Conservation (phyloP, 2,888 invertebrate species). For the Thalpophila matura region DNA sequence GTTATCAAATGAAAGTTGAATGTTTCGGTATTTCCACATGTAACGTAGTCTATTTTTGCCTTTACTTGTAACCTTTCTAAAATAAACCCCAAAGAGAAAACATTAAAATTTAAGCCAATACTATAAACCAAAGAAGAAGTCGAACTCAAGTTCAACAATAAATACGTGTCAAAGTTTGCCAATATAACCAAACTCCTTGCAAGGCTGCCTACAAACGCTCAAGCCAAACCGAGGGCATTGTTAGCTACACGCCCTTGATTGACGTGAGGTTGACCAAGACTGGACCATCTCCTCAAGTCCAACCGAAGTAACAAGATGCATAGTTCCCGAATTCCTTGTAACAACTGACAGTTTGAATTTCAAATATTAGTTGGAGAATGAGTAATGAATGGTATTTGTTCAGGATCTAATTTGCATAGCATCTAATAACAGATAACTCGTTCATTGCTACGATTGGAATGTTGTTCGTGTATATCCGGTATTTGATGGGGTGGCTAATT, state of each 20-base stretch:
- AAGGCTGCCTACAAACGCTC: constrained; percentile 54
- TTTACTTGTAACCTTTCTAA: constrained; percentile 4
- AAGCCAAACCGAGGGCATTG: constrained; percentile 67
- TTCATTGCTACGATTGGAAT: constrained; percentile 22
- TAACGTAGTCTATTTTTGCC: neutral
- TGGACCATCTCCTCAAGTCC: constrained; percentile 74
- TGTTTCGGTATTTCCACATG: neutral
- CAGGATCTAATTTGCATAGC: constrained; percentile 63
- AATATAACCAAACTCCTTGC: constrained; percentile 50
- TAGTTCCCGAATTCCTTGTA: constrained; percentile 71
- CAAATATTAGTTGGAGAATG: constrained; percentile 78
- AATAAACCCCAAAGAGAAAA: constrained; percentile 22
- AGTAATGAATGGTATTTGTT: constrained; percentile 78
- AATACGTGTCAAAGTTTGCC: constrained; percentile 58
- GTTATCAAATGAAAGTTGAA: neutral
- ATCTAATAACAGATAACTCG: constrained; percentile 56
- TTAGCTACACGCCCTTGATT: constrained; percentile 81
- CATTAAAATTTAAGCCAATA: constrained; percentile 26
- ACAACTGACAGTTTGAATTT: constrained; percentile 76
- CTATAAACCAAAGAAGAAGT: constrained; percentile 42
- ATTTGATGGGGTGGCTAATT: neutral
- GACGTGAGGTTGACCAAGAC: constrained; percentile 84
- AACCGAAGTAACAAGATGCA: constrained; percentile 72
- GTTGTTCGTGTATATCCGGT: constrained; percentile 27
- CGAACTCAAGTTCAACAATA: constrained; percentile 48